These are phyloP conservation scores for Fundulus diaphanus DNA, from an alignment of 2,797 vertebrate species.

Conservation along the genomic window DNA sequence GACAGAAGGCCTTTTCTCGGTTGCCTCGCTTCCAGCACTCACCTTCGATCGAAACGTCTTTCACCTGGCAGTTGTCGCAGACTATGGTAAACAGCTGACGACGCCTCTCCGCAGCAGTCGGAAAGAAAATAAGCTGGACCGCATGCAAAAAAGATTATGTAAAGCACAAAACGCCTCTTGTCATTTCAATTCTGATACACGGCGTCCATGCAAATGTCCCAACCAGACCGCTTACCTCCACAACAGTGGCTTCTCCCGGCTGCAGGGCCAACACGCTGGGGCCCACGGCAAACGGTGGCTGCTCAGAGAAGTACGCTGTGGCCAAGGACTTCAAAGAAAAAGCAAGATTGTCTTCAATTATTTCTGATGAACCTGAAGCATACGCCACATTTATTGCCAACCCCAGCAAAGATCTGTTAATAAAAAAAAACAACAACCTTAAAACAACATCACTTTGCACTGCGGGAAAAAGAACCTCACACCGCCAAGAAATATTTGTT, in stretches of 20 bases:
- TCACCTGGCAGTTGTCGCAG: slow-evolving; percentile 91
- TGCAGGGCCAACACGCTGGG: slow-evolving; percentile 86
- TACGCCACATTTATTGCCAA: neutral
- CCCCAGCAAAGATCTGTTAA: neutral
- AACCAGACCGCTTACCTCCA: slow-evolving; percentile 83
- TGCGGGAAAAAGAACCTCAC: neutral
- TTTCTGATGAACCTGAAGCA: neutral
- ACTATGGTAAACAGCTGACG: slow-evolving; percentile 82
- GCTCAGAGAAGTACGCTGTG: slow-evolving; percentile 78
- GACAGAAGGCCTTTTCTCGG: neutral
- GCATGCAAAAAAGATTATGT: neutral
- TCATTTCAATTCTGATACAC: neutral
- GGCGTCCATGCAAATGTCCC: neutral
- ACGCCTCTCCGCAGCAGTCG: slow-evolving; percentile 73
- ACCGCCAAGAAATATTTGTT: neutral
- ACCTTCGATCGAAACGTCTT: slow-evolving; percentile 88
- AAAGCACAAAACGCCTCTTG: neutral
- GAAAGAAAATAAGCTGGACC: slow-evolving; percentile 90
- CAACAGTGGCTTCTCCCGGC: slow-evolving; percentile 77
- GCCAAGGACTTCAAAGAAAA: slow-evolving; percentile 74
- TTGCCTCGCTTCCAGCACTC: slow-evolving; percentile 12
- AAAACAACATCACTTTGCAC: neutral
- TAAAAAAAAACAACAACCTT: neutral
- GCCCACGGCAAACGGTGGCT: slow-evolving; percentile 88
- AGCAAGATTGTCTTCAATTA: neutral